Base-by-base conservation (phyloP, 2,113 vertebrate genomes). In the Paramormyrops kingsleyae region DNA sequence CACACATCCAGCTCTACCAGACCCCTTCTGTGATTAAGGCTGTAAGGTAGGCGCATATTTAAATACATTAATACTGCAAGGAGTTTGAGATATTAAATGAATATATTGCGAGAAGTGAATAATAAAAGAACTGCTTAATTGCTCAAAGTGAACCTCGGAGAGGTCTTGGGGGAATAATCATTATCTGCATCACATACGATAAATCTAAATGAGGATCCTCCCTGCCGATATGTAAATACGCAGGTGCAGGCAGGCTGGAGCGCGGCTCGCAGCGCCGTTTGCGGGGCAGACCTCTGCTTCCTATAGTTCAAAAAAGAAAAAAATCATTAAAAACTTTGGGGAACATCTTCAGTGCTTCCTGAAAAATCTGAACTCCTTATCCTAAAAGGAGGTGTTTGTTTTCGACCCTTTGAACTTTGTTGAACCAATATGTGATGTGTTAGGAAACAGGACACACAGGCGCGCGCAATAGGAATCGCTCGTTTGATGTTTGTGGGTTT, bases 51-150 rank as follows among this genome's bases (percentile, higher is more conserved):
- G 94, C 88, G 90, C 90, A 91, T 95, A 94, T 94, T 94, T 91
- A 94, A 95, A 92, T 93, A 92, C 92, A 95, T 94, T 95, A 95
- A 95, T 94, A 95, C 94, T 87, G 89, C 49, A 90, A 87, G 92
- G 95, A 93, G 94, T 93, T 94, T 93, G 91, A 93, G 94, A 95
- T 95, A 95, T 95, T 94, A 92, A 95, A 95, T 95, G 94, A 95
- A 95, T 95, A 93, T 92, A 94, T 95, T 95, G 93, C 90, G 93
- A 93, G 92, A 94, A 94, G 93, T 93, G 93, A 94, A 95, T 94
- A 95, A 94, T 93, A 93, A 83, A 92, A 92, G 89, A 47, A 27
- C 27, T 35, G 50, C 50, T 87, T 87, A 95, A 96, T 95, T 95
- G 94, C 93, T 92, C 46, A 85, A 93, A 93, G 94, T 94, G 93